Percentiles rank a stretch among this genome's conserved stretches.
phyloP scores from a whole-genome alignment of 2,113 vertebrate genomes.

The Perognathus longimembris region DNA sequence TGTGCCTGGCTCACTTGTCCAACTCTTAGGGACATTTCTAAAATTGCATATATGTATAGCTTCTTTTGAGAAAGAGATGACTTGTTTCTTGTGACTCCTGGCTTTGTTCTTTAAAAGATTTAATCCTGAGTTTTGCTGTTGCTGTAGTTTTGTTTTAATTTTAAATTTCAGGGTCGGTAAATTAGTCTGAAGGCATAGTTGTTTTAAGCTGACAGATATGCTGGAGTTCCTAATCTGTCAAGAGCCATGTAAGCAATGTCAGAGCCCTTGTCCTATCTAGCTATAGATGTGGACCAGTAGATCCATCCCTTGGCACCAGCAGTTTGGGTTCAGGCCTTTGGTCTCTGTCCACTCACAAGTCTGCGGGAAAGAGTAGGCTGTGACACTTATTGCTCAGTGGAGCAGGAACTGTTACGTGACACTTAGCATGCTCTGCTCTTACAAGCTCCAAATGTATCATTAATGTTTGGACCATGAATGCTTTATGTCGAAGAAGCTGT shows the following conservation, averaged over 20 bases:
- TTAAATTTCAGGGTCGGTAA: conserved; percentile 46
- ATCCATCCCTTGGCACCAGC: background rate
- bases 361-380: conserved; percentile 1
- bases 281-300: background rate
- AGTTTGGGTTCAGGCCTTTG: conserved; percentile 11
- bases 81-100: too few species aligned
- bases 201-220: conserved; percentile 68
- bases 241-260: conserved; percentile 25
- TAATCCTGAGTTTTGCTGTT: too few species aligned
- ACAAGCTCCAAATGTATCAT: background rate
- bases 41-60: background rate
- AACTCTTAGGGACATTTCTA: conserved; percentile 72
- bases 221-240: conserved; percentile 67
- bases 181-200: conserved; percentile 46
- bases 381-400: conserved; percentile 35
- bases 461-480: conserved; percentile 37
- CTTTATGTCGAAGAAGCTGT: conserved; percentile 51
- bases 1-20: conserved; percentile 25
- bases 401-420: conserved; percentile 46
- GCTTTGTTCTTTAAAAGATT: too few species aligned
- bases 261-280: conserved; percentile 29
- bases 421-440: conserved; percentile 39
- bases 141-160: too few species aligned
- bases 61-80: conserved; percentile 1
- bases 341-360: background rate